These are phyloP conservation scores for Ceyx melanurus DNA, from an alignment of 2,113 vertebrate species.

Conservation along the genomic window DNA sequence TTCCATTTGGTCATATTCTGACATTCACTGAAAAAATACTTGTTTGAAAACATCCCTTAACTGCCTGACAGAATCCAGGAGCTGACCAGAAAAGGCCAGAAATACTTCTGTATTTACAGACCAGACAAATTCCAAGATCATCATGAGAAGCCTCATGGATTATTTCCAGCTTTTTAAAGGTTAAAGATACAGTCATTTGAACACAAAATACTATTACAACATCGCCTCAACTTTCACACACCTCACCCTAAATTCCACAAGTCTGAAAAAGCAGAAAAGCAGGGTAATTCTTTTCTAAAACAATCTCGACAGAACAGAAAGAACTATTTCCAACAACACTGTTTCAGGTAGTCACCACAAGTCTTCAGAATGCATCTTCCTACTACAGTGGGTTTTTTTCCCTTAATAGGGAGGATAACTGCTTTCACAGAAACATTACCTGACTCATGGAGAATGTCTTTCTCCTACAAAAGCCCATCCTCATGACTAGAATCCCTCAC, in stretches of 20 bases:
- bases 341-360: background rate
- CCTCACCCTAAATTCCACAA: background rate
- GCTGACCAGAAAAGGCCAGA: background rate
- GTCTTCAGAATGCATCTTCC: background rate
- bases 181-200: background rate
- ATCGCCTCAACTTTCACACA: background rate
- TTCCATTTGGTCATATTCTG: background rate
- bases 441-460: background rate
- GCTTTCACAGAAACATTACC: background rate
- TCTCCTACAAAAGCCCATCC: background rate
- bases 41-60: background rate
- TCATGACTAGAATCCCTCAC: background rate
- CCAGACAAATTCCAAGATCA: rapidly evolving
- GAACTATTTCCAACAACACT: background rate
- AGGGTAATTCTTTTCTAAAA: background rate
- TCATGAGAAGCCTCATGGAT: background rate
- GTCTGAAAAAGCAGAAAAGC: background rate
- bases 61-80: background rate
- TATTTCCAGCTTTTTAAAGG: background rate
- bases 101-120: background rate
- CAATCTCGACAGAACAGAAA: background rate
- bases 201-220: background rate
- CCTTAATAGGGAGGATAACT: background rate
- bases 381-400: background rate
- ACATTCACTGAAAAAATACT: background rate